Evolutionary conservation across 2,888 invertebrate genomes (phyloP), one percentile per base, ranked within the genome.

Genomic region (Ferrisia virgata): DNA sequence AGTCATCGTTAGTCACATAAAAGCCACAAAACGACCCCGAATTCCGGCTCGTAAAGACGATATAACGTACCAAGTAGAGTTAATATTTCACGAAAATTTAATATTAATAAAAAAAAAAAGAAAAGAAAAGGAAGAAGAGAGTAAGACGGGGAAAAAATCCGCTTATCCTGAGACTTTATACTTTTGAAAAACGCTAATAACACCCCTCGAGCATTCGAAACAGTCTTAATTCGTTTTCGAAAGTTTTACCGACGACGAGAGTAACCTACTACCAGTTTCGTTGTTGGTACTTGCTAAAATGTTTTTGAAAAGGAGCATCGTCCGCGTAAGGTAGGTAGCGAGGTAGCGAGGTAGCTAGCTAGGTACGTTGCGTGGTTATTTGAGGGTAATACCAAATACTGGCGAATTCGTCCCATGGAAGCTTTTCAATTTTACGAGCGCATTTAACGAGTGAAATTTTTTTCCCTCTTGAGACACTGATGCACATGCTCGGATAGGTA

Each of bases 181-280:
- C 58, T 64, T 64, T 64, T 64, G 58, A 64, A 64, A 47, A 64
- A 64, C 58, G 58, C 58, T 64, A 64, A 64, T 64, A 64, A 64
- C 58, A 28, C 58, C 58, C 58, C 58, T 64, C 25, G 28, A 64
- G 58, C 58, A 28, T 64, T 64, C 58, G 28, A 64, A 64, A 64
- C 58, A 28, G 58, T 64, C 58, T 64, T 64, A 64, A 64, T 64
- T 64, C 58, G 58, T 64, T 64, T 64, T 28, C 58, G 58, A 64
- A 64, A 64, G 58, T 64, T 64, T 64, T 28, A 64, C 58, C 58
- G 25, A 43, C n/a, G 43, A 18, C 47, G 47, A 47, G 47, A 47
- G 47, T 47, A 47, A 47, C 47, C 18, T 47, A 47, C 47, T 47
- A 47, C 18, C n/a, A 18, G n/a, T 47, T 47, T 47, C 18, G 47